Evolutionary conservation across 2,113 vertebrate genomes (phyloP).

Genomic region (Prinia subflava): DNA sequence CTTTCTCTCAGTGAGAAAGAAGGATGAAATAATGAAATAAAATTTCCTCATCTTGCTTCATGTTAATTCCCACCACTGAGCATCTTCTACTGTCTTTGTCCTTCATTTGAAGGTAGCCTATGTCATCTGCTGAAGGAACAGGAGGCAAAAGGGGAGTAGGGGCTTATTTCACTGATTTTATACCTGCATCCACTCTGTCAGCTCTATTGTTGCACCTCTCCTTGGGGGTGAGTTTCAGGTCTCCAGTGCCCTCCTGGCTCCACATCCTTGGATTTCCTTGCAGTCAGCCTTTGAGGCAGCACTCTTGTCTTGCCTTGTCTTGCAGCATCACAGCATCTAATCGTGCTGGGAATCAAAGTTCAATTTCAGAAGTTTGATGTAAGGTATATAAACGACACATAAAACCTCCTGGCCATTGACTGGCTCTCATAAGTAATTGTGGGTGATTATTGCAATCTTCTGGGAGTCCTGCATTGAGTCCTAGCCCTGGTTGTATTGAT

Average conservation of each 20-base stretch:
- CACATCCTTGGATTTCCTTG: neutral
- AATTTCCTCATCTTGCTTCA: neutral
- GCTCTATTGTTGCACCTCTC: accelerated
- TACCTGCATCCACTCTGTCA: neutral
- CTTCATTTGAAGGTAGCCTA: neutral
- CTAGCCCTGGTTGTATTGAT: neutral
- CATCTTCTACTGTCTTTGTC: neutral
- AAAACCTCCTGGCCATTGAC: constrained; percentile 5
- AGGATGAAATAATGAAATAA: neutral
- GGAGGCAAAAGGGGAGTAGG: neutral
- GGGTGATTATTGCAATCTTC: neutral
- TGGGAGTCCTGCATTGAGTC: neutral
- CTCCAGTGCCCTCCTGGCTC: neutral
- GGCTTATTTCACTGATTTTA: neutral
- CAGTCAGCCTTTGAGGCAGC: neutral
- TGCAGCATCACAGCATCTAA: neutral
- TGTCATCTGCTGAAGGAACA: neutral
- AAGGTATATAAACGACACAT: neutral
- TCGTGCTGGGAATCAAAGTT: neutral
- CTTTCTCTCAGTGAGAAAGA: neutral
- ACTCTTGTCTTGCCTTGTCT: neutral
- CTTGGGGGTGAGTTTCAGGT: neutral
- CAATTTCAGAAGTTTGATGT: constrained; percentile 8
- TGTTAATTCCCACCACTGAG: neutral
- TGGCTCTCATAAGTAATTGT: constrained; percentile 18